These are phyloP conservation scores for Acropora yongei DNA, from an alignment of 64 coral and sea anemone genomes.

Conservation along the genomic window DNA sequence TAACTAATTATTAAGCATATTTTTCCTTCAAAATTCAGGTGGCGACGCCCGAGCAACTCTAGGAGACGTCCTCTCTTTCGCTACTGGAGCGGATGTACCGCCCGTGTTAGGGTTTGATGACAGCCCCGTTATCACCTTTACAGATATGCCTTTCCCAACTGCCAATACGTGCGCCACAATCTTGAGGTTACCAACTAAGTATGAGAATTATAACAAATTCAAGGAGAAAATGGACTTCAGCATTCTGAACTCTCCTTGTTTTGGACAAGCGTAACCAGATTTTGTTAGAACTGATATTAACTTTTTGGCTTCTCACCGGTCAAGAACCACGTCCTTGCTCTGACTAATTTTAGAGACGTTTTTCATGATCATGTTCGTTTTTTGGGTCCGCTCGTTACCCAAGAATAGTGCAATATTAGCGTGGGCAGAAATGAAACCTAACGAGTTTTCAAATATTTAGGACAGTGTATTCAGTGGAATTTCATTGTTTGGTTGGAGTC, in stretches of 20 bases:
- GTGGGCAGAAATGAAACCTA: background rate
- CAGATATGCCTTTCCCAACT: conserved; percentile 18
- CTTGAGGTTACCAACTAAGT: conserved; percentile 16
- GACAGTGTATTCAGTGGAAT: background rate
- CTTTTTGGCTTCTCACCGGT: too few species aligned
- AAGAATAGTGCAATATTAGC: conserved; percentile 1
- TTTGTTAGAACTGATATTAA: too few species aligned
- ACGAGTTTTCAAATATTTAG: background rate
- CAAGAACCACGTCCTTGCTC: too few species aligned
- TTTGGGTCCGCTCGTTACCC: conserved; percentile 1
- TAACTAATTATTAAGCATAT: background rate
- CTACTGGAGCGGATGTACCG: conserved; percentile 51
- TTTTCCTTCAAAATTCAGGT: conserved; percentile 17
- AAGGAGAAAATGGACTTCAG: conserved; percentile 66
- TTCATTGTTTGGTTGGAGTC: background rate
- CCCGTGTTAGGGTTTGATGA: conserved; percentile 60
- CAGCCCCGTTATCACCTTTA: conserved; percentile 29
- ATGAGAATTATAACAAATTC: conserved; percentile 36
- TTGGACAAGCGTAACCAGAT: conserved; percentile 57
- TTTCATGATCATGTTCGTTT: background rate
- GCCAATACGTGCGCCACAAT: conserved; percentile 57
- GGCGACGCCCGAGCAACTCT: conserved; percentile 55
- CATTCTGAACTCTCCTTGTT: conserved; percentile 69
- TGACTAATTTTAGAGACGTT: too few species aligned
- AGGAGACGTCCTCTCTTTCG: conserved; percentile 48